Evolutionary conservation across 2,797 vertebrate genomes (phyloP).

Genomic region (Poeciliopsis turneri): DNA sequence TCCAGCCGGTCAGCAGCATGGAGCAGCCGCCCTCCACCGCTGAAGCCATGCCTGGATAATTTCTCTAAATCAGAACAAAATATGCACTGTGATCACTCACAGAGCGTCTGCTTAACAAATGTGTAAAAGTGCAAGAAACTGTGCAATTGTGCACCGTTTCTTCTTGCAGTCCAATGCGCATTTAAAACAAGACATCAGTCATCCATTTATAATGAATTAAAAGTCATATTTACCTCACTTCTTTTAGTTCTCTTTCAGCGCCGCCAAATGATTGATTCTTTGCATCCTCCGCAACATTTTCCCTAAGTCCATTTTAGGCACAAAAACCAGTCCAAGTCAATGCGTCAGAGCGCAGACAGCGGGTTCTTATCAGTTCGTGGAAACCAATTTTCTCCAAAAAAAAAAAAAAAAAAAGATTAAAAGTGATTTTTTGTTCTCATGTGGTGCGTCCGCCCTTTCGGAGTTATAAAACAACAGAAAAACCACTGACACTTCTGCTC

Average conservation of each 20-base stretch:
- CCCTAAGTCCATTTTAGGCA: conserved; percentile 69
- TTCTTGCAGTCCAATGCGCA: background rate
- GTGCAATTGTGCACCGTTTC: background rate
- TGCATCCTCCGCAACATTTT: conserved; percentile 63
- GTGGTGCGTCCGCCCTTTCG: conserved; percentile 2
- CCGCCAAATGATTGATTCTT: conserved; percentile 52
- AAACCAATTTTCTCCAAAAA: background rate
- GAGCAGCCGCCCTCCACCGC: conserved; percentile 71
- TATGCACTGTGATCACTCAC: background rate
- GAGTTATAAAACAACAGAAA: conserved; percentile 8
- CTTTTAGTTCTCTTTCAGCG: conserved; percentile 29
- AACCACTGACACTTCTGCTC: conserved; percentile 10
- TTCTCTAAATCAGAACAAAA: conserved; percentile 27
- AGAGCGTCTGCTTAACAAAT: background rate
- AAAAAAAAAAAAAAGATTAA: background rate
- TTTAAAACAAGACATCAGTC: background rate
- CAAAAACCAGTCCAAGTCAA: conserved; percentile 50
- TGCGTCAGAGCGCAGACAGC: conserved; percentile 61
- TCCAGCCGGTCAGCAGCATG: conserved; percentile 71
- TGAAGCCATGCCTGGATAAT: conserved; percentile 62
- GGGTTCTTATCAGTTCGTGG: conserved; percentile 18
- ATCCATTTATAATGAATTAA: background rate
- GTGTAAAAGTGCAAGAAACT: conserved; percentile 4
- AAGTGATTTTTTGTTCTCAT: background rate
- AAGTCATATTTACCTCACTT: conserved; percentile 55